Percentiles rank a stretch among this genome's conserved stretches.
phyloP scores from a whole-genome alignment of 1,140 invertebrate species.

The Drosophila gunungcola region DNA sequence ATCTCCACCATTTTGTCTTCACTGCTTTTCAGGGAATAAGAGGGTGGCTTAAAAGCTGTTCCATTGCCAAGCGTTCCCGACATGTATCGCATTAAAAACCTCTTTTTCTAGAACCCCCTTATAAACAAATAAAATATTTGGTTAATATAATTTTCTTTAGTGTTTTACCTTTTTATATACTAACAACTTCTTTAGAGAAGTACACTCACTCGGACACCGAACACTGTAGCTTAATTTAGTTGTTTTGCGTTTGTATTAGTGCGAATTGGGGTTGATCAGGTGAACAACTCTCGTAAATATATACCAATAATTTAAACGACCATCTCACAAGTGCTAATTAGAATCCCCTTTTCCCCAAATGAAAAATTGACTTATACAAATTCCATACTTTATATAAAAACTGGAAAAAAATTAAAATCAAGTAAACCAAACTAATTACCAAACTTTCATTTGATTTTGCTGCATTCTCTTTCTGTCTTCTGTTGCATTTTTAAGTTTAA shows the following conservation, averaged over 20 bases:
- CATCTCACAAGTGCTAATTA: slow-evolving; percentile 85
- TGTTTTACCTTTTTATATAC: slow-evolving; percentile 27
- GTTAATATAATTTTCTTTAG: slow-evolving; percentile 12
- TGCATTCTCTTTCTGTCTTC: slow-evolving; percentile 41
- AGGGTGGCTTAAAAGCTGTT: not conserved
- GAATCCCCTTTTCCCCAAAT: slow-evolving; percentile 43
- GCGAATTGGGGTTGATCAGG: slow-evolving; percentile 33
- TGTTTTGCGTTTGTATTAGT: slow-evolving; percentile 46
- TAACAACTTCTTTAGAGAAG: slow-evolving; percentile 36
- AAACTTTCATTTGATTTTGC: slow-evolving; percentile 54
- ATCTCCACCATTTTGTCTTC: not conserved
- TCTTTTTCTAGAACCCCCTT: slow-evolving; percentile 9
- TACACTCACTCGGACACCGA: slow-evolving; percentile 22
- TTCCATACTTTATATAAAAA: slow-evolving; percentile 32
- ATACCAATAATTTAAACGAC: slow-evolving; percentile 59
- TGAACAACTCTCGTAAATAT: slow-evolving; percentile 37
- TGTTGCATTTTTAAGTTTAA: too few species aligned
- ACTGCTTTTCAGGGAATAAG: not conserved
- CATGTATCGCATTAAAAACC: not conserved
- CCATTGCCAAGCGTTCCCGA: not conserved
- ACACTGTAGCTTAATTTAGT: slow-evolving; percentile 41
- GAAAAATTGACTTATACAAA: slow-evolving; percentile 26
- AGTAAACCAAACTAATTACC: slow-evolving; percentile 41
- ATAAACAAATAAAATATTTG: slow-evolving; percentile 11
- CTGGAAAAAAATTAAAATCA: slow-evolving; percentile 21